Evolutionary conservation across 2,888 invertebrate species (phyloP).

Genomic region (Heliconius ethilla): DNA sequence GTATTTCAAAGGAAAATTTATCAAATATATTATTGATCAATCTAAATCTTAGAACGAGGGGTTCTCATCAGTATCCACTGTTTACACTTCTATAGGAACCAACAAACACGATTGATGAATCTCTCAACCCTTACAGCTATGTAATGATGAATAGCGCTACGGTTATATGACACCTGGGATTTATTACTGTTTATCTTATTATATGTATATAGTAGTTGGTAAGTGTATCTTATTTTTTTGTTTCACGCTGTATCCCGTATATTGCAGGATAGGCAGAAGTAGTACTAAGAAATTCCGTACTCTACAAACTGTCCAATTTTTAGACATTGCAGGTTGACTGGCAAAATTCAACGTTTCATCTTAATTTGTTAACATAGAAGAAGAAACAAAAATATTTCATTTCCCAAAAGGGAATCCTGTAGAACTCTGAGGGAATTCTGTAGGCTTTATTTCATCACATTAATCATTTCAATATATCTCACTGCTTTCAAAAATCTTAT

Average conservation of each 20-base stretch:
- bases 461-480: too few relatives aligned
- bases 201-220: not conserved
- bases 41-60: slow-evolving; percentile 5
- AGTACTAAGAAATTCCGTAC: not conserved
- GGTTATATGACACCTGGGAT: slow-evolving; percentile 40
- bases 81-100: slow-evolving; percentile 24
- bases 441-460: too few relatives aligned
- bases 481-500: too few relatives aligned
- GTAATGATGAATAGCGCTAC: slow-evolving; percentile 42
- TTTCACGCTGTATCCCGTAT: too few relatives aligned
- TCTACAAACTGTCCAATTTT: too few relatives aligned
- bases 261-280: too few relatives aligned
- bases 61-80: slow-evolving; percentile 11
- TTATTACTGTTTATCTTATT: slow-evolving; percentile 35
- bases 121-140: slow-evolving; percentile 41
- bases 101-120: slow-evolving; percentile 37
- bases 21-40: slow-evolving; percentile 2
- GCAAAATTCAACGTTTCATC: not conserved
- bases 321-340: not conserved
- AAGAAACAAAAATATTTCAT: not conserved
- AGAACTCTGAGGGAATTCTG: too few relatives aligned
- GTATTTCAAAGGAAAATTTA: not conserved
- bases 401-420: too few relatives aligned
- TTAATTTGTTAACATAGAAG: not conserved
- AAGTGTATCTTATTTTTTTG: too few relatives aligned